These are phyloP conservation scores for Stigmatopora nigra DNA, from an alignment of 2,113 vertebrate genomes.

Conservation along the genomic window DNA sequence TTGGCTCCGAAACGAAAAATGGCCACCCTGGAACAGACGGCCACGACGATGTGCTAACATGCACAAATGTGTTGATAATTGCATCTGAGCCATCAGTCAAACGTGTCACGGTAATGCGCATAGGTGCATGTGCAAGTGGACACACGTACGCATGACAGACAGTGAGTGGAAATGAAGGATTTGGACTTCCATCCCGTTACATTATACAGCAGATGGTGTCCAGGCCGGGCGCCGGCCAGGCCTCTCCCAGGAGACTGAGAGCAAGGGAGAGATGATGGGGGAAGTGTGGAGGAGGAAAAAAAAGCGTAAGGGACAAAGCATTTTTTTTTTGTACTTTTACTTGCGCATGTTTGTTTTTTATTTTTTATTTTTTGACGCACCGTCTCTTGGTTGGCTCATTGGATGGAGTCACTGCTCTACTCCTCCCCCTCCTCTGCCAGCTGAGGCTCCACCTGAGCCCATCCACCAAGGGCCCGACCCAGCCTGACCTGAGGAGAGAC, in stretches of 20 bases:
- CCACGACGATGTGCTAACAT: background rate
- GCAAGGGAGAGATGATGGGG: conserved; percentile 55
- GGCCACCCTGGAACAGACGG: background rate
- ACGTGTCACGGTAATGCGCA: background rate
- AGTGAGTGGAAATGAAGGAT: conserved; percentile 73
- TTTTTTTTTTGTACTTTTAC: conserved; percentile 32
- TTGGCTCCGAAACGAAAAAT: background rate
- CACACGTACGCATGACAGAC: conserved; percentile 60
- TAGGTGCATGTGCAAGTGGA: conserved; percentile 36
- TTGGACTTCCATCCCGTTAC: conserved; percentile 74
- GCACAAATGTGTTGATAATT: conserved; percentile 2
- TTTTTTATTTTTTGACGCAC: conserved; percentile 34
- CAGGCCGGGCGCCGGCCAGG: conserved; percentile 68
- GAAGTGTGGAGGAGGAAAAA: conserved; percentile 52
- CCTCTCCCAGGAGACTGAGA: conserved; percentile 64
- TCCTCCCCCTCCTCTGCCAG: conserved; percentile 34
- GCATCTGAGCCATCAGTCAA: conserved; percentile 39
- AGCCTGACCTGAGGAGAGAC: conserved; percentile 51
- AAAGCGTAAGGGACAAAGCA: conserved; percentile 60
- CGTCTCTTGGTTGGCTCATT: conserved; percentile 16
- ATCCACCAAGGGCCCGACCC: conserved; percentile 58
- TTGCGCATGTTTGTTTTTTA: conserved; percentile 51
- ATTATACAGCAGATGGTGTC: conserved; percentile 76
- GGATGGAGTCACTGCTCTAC: conserved; percentile 7
- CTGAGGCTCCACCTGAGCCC: conserved; percentile 72